Evolutionary conservation across 2,888 invertebrate genomes (phyloP), one percentile per base, ranked within the genome.

Genomic region (Epistrophe eligans): DNA sequence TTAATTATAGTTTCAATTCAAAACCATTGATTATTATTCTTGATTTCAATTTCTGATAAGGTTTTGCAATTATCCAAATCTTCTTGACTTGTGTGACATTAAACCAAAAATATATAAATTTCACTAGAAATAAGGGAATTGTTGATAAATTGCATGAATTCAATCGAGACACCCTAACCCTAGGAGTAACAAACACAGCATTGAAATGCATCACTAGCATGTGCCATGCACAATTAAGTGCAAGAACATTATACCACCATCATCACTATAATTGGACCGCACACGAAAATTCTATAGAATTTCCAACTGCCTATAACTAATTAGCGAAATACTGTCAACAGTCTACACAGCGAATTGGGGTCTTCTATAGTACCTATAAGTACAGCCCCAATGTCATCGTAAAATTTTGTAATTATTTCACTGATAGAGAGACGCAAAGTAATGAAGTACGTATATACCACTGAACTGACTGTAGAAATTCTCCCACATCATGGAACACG

Each of bases 221-320:
- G 67, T 72, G 66, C 48, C 77, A 79, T 77, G 55, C 85, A 71
- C 82, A 74, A 85, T 85, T 85, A 58, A 82, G 48, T 48, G 70
- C 52, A 40, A 35, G 58, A 81, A 67, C 72, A 35, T 85, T 81
- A 79, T 74, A 4, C 32, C 4, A 32, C 4, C 32, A 4, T 4
- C 4, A 71, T 45, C 58, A 77, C 38, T 40, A 35, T 85, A 82
- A 85, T 85, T 82, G 74, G 85, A 85, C 85, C 85, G 58, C 85
- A 85, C 85, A 85, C 77, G 85, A 64, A 85, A 82, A 74, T 85
- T 85, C 85, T 57, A 45, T 60, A 28, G 85, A 85, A 82, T 79
- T 71, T 45, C 77, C 77, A 81, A 85, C 71, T 77, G 85, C 85
- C 82, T 85, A 82, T 85, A 85, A 82, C 85, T 85, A 85, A 85